phyloP scores from a whole-genome alignment of 2,888 invertebrate species.

The Cephalotes varians region DNA sequence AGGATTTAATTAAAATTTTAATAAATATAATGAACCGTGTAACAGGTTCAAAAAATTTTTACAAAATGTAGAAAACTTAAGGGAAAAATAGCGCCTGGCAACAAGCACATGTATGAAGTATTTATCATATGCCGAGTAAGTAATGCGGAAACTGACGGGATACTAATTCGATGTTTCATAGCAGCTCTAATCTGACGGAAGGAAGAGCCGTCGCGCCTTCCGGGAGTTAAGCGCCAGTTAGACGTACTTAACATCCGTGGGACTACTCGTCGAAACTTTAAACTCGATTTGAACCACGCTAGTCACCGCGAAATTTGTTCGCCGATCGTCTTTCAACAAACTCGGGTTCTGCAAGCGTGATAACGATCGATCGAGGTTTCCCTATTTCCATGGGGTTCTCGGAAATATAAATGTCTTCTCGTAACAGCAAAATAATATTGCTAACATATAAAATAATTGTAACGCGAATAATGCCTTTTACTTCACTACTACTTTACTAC shows the following conservation, averaged over 20 bases:
- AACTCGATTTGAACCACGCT: constrained; percentile 74
- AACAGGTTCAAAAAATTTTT: not conserved
- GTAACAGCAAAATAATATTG: constrained; percentile 1
- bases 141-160: constrained; percentile 69
- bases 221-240: constrained; percentile 76
- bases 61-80: constrained; percentile 18
- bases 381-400: constrained; percentile 14
- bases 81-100: constrained; percentile 33
- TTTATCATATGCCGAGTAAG: constrained; percentile 66
- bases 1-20: not conserved
- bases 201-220: constrained; percentile 74
- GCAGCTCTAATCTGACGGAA: constrained; percentile 77
- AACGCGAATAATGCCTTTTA: no score
- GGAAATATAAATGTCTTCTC: constrained; percentile 23
- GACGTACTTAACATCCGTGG: constrained; percentile 74
- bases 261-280: constrained; percentile 77
- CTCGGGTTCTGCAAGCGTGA: constrained; percentile 24
- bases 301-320: constrained; percentile 67
- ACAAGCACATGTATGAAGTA: constrained; percentile 46
- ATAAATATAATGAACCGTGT: not conserved
- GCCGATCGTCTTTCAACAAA: constrained; percentile 45
- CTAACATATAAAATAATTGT: constrained; percentile 9
- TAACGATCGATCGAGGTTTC: constrained; percentile 53
- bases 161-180: constrained; percentile 77
- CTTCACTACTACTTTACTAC: no score